Base-by-base conservation (phyloP, 2,888 invertebrate species). In the Bhutanitis thaidina region DNA sequence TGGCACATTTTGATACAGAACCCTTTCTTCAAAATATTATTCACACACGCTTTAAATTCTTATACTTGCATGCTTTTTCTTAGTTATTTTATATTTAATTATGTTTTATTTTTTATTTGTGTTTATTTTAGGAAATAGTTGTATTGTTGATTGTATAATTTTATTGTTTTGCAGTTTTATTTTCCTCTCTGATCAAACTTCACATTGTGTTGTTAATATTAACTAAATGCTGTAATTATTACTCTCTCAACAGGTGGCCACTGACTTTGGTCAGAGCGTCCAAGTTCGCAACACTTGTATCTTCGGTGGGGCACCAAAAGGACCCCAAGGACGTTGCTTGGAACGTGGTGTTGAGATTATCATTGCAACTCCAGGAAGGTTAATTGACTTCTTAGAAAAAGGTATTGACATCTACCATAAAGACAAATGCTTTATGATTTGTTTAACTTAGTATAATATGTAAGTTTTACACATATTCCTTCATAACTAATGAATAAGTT, bases 261-360 rank as follows among this genome's bases (percentile, higher is more conserved):
- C 92, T 61, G 97, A 97, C 71, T 99, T 98, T 87, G 98, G 98
- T 43, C 93, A 95, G 53, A 93, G 94, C 52, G 96, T 97, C 15
- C 93, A 94, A 65, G 95, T 98, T 29, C 91, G 96, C 36, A 97
- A 97, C 80, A 97, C 97, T 0, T 99, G 98, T 74, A 93, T 98
- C 35, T 99, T 98, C 80, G 99, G 99, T 38, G 99, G 99, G n/a
- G 98, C 99, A 1, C 97, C 98, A 0, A 98, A 98, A 80, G 97
- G 96, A 29, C 96, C 96, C 7, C 98, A 98, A 74, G 95, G 95
- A 0, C 90, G 94, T 49, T 94, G 95, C 71, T 80, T 97, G 51
- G 95, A 95, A 80, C 90, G 95, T 56, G 98, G 98, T 12, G 96
- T 97, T 43, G 98, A 98, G 84, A 97, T 98, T 69, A 93, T 97